Base-by-base conservation (phyloP, 2,113 vertebrate genomes). In the Oncorhynchus keta region DNA sequence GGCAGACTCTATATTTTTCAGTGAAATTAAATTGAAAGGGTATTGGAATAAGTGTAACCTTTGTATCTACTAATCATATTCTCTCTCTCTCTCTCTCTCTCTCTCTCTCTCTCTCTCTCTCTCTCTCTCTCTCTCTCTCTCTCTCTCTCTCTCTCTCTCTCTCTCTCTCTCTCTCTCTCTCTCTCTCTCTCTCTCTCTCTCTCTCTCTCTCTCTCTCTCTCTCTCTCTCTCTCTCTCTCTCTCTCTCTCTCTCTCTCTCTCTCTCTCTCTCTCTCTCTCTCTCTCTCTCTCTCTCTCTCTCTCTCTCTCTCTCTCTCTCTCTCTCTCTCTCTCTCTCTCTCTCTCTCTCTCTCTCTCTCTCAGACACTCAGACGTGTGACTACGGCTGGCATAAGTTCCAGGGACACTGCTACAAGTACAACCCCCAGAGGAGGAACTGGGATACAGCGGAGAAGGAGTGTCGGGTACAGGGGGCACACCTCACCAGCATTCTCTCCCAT, bases 311-410 rank as follows among this genome's bases (percentile, higher is more conserved):
- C 13, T 3, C 26, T 61, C 16, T 9, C 20, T 18, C 26, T 30
- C 18, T 39, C 7, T 39, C 18, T 35, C 18, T 32, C 7, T 39
- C 28, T 20, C 16, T 61, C 57, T 61, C 9, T 3, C 13, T 1
- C 26, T 61, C 18, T 8, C 11, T 18, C 24, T 30, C 18, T 16
- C 8, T 39, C 18, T 35, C 20, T 35, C 7, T 62, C 75, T 39
- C 90, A 99, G 98, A 99, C 80, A 98, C 97, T 0, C 96, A 98
- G 90, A 93, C 89, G 0, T 99, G 98, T 86, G 95, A 95, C 84
- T 97, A 98, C 0, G 96, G 98, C 76, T 99, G 98, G 98, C 97
- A 99, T 87, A 99, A 99, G 79, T 99, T 98, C 86, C 97, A 99
- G 82, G 96, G 98, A 8, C 96, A 98, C 72, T 99, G 98, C 91